Evolutionary conservation across 1,140 invertebrate species (phyloP).

Genomic region (Diprion similis): DNA sequence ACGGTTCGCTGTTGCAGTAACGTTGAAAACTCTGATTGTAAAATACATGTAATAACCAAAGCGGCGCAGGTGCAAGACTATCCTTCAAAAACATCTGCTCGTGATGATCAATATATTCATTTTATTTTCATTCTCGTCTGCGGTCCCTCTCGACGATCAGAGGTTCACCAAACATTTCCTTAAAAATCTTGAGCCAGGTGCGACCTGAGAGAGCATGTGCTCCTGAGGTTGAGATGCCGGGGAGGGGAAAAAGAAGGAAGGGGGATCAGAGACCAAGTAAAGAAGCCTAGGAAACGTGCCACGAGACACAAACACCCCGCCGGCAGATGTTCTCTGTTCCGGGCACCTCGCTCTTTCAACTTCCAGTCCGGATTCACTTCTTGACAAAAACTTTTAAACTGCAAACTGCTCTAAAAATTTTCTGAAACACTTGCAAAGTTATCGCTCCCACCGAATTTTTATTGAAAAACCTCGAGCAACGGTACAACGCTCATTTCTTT

Average conservation of each 20-base stretch:
- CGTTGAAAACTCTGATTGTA: too few relatives aligned
- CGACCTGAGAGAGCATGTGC: constrained; percentile 10
- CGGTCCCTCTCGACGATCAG: neutral
- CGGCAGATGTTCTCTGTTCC: neutral
- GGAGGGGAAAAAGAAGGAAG: neutral
- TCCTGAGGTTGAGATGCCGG: neutral
- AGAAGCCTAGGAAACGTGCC: neutral
- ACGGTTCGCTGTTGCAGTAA: too few relatives aligned
- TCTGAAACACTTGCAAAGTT: too few relatives aligned
- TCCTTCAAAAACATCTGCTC: neutral
- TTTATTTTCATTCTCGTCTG: neutral
- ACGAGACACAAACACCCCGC: neutral
- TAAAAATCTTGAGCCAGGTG: neutral
- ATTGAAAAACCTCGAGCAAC: too few relatives aligned
- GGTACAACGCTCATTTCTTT: too few relatives aligned
- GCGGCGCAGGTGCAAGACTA: neutral
- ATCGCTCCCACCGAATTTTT: too few relatives aligned
- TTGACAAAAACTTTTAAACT: neutral
- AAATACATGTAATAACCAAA: neutral
- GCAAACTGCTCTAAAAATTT: too few relatives aligned
- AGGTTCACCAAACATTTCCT: neutral
- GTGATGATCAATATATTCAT: neutral
- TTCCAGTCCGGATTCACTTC: neutral
- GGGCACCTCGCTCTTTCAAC: neutral
- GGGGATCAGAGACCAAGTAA: neutral